Percentiles rank a stretch among this genome's conserved stretches.
These are phyloP conservation scores for Syrmaticus mikado DNA, from an alignment of 2,113 vertebrate genomes.

Conservation along the genomic window DNA sequence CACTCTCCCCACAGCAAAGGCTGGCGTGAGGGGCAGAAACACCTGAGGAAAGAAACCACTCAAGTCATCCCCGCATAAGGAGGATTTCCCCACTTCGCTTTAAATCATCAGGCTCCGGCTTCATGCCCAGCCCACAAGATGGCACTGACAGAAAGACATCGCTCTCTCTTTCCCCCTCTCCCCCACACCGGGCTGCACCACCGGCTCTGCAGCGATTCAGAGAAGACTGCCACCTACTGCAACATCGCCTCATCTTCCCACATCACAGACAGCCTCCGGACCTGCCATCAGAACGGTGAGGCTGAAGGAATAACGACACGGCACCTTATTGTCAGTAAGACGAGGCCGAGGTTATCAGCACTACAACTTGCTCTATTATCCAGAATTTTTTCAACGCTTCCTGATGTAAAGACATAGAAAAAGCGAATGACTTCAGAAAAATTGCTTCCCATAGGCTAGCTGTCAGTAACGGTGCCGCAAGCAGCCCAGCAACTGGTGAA, in stretches of 20 bases:
- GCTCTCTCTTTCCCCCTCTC: not conserved
- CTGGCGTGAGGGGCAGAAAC: not conserved
- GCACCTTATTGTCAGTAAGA: not conserved
- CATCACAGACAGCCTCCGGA: not conserved
- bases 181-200: not conserved
- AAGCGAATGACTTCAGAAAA: not conserved
- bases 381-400: not conserved
- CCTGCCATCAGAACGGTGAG: not conserved
- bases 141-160: conserved; percentile 13
- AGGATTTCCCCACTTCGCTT: accelerated
- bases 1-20: not conserved
- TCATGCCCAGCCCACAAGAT: not conserved
- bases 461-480: not conserved
- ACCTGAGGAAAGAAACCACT: accelerated
- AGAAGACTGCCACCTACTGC: conserved; percentile 43
- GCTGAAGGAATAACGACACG: not conserved
- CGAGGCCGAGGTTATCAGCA: accelerated
- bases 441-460: not conserved
- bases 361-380: not conserved
- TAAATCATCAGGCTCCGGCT: not conserved
- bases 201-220: not conserved
- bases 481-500: not conserved
- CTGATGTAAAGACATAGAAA: not conserved
- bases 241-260: not conserved
- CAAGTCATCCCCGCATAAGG: accelerated